phyloP scores from a whole-genome alignment of 2,113 vertebrate species.

The Madoqua kirkii region DNA sequence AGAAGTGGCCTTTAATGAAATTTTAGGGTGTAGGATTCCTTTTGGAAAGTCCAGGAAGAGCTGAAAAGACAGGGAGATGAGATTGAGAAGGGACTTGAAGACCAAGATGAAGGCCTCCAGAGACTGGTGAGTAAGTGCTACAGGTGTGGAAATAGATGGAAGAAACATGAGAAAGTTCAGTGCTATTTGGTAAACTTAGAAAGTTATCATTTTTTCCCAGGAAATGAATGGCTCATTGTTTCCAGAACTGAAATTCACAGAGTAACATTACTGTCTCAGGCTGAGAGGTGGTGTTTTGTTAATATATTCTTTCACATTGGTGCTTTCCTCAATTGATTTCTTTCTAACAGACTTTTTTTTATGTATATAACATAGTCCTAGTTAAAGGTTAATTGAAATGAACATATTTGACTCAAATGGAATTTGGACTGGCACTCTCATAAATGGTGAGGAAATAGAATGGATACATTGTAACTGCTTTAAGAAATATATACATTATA shows the following conservation, averaged over 20 bases:
- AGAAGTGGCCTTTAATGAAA: not conserved
- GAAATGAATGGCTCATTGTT: not conserved
- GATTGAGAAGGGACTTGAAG: not conserved
- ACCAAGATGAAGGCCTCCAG: not conserved
- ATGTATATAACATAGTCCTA: not conserved
- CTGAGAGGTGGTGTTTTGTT: not conserved
- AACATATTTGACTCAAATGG: not conserved
- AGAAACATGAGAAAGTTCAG: not conserved
- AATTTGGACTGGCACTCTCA: slow-evolving; percentile 28
- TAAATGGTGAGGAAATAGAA: slow-evolving; percentile 10
- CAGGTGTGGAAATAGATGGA: not conserved
- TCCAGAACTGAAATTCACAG: not conserved
- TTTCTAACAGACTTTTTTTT: not conserved
- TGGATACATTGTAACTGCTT: slow-evolving; percentile 21
- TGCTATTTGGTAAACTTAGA: no score
- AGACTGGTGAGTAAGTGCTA: not conserved
- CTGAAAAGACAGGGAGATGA: not conserved
- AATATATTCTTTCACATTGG: not conserved
- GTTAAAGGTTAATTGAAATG: slow-evolving; percentile 55
- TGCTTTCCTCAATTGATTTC: not conserved
- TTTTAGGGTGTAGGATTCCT: not conserved
- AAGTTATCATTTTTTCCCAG: not conserved
- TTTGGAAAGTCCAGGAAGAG: not conserved
- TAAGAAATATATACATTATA: not conserved
- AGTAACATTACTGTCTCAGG: not conserved